Base-by-base conservation (phyloP, 2,113 vertebrate genomes). In the Erinaceus europaeus region DNA sequence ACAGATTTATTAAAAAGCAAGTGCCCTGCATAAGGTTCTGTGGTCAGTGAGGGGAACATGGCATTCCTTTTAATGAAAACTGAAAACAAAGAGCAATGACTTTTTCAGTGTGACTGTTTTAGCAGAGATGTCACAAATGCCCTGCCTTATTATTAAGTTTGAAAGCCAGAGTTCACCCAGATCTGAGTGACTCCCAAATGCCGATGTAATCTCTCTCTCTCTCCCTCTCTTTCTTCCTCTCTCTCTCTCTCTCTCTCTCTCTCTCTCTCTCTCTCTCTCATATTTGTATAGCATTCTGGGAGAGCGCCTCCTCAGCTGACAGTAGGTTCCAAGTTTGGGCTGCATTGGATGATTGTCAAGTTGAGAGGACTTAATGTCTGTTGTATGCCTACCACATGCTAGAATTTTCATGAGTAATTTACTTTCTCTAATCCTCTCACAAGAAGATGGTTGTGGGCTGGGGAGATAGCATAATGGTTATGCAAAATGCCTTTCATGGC, bases 141-240 rank as follows among this genome's bases (percentile, higher is more conserved):
- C 85, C 38, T 53, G 29, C 46, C 68, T 86, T 72, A 25, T 67
- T 46, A 48, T 64, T 79, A 71, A 52, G 32, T 83, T 50, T 34
- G 42, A 72, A 67, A 91, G 61, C 21, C n/a, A 75, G 52, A 57
- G 86, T 27, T 87, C 27, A 65, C 65, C 75, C 59, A 87, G 65
- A 61, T 53, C 36, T 42, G 20, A 86, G 18, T 38, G 52, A 75
- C 38, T n/a, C 32, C 12, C 32, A 79, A 78, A 87, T 52, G 50
- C 64, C n/a, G n/a, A n/a, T n/a, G n/a, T 77, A 14, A 53, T 42
- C 42, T 46, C n/a, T n/a, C n/a, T n/a, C n/a, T n/a, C n/a, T n/a
- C n/a, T n/a, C n/a, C n/a, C n/a, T n/a, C n/a, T n/a, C n/a, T n/a
- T n/a, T n/a, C n/a, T n/a, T n/a, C n/a, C 25, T n/a, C 8, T 40